Evolutionary conservation across 2,888 invertebrate genomes (phyloP), one percentile per base, ranked within the genome.

Genomic region (Trichogramma evanescens): DNA sequence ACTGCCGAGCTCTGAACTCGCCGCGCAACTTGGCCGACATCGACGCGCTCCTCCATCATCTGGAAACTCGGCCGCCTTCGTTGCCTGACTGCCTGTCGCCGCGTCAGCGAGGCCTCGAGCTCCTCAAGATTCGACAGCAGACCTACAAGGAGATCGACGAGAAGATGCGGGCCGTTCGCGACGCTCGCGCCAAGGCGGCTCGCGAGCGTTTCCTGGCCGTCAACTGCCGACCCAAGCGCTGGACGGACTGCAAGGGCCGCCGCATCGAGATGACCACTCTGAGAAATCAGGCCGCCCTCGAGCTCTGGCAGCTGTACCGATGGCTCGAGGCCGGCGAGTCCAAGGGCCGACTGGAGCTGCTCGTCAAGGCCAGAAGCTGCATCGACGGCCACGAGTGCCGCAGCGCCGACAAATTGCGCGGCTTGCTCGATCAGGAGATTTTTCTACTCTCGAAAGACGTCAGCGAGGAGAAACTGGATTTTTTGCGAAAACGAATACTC

Each of bases 241-340:
- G 92, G 89, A 83, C 83, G 63, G 87, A 88, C 43, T 86, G 86
- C 68, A 88, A 89, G 70, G 88, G 87, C 26, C 82, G 80, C 62
- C 73, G 84, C 44, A 84, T 93, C 13, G 84, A 88, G 66, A 88
- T 95, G 88, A 89, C 93, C 67, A 89, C 93, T 0, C 75, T 91
- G 49, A 87, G 88, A 72, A 89, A 89, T 26, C 89, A 92, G 70
- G 84, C 87, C 68, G 91, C 90, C 5, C 83, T 86, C 62, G 87
- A 89, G 72, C 81, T 91, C 56, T 84, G 84, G 56, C 85, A 87
- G 68, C 79, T 92, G 26, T 93, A 89, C 73, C 82, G 84, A 69
- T 82, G 74, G 90, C 55, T 89, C 91, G 10, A 84, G 86, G 55
- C 73, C 6, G 40, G 6, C 40, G 3, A n/a, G 7, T 26, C 13